These are phyloP conservation scores for Petrosia ficiformis DNA, from an alignment of 37 sponge, comb jelly and placozoan genomes.

Conservation along the genomic window DNA sequence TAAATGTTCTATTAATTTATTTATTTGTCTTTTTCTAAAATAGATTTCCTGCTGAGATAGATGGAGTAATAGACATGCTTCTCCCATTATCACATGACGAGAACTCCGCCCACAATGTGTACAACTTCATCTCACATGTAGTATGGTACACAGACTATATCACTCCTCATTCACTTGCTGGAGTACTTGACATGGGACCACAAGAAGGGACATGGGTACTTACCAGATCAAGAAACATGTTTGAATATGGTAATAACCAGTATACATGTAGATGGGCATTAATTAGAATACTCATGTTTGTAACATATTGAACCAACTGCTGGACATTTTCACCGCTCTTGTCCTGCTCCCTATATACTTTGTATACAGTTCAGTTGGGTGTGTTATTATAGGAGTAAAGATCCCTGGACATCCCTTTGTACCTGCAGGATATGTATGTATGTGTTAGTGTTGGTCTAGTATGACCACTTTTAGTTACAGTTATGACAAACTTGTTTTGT, in stretches of 20 bases:
- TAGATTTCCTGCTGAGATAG: conserved; percentile 48
- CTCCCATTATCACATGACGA: conserved; percentile 33
- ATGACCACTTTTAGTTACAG: too few relatives aligned
- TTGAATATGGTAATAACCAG: conserved; percentile 22
- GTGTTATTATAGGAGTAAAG: too few relatives aligned
- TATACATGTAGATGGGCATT: too few relatives aligned
- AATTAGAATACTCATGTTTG: too few relatives aligned
- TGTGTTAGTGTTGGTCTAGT: too few relatives aligned
- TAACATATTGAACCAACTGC: too few relatives aligned
- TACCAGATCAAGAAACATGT: conserved; percentile 9
- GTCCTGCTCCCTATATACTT: too few relatives aligned
- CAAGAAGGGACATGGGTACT: conserved; percentile 13
- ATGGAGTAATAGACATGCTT: conserved; percentile 17
- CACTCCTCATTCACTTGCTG: not conserved
- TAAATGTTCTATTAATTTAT: not conserved
- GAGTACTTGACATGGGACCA: conserved; percentile 4
- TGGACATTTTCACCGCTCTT: too few relatives aligned
- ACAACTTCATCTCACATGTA: conserved; percentile 18
- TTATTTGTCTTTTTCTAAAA: not conserved
- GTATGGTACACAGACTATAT: conserved; percentile 26
- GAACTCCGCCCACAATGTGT: conserved; percentile 19
- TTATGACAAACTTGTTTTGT: too few relatives aligned
- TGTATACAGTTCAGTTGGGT: too few relatives aligned
- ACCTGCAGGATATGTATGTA: too few relatives aligned
- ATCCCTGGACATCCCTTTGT: too few relatives aligned